Percentiles rank a stretch among this genome's conserved stretches.
Conservation (phyloP, 2,113 vertebrate species). For the Corynorhinus townsendii region DNA sequence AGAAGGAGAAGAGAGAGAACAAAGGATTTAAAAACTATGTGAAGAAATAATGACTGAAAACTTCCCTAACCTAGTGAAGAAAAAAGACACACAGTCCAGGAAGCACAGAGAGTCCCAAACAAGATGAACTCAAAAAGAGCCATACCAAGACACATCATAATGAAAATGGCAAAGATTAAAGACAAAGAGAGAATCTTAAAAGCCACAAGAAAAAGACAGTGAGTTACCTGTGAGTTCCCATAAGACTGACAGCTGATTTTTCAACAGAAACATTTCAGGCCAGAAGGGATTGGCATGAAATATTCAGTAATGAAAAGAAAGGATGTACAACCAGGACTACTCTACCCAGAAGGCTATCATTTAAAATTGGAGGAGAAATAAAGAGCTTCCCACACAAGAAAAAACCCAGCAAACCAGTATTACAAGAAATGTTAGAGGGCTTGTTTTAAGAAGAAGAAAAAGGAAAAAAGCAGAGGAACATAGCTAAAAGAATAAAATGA, state of each 20-base stretch:
- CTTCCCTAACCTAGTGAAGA: background rate
- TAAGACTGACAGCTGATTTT: background rate
- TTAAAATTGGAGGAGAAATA: background rate
- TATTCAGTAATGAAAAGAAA: background rate
- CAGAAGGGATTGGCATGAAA: background rate
- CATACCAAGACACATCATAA: background rate
- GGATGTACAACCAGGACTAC: background rate
- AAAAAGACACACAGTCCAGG: background rate
- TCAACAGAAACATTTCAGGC: background rate
- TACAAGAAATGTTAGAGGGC: background rate
- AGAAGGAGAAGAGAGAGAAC: background rate
- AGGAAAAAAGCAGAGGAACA: background rate
- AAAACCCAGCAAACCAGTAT: background rate
- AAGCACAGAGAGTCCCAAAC: background rate
- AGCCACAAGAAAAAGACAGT: background rate
- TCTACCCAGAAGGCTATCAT: background rate
- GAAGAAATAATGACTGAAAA: background rate
- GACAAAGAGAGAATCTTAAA: background rate
- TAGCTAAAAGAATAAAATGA: background rate
- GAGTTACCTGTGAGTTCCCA: background rate
- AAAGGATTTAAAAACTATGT: background rate
- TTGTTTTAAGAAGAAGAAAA: background rate
- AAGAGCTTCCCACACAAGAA: background rate
- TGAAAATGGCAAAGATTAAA: background rate
- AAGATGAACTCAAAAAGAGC: background rate